Evolutionary conservation across 2,888 invertebrate genomes (phyloP).

Genomic region (Coleophora deauratella): DNA sequence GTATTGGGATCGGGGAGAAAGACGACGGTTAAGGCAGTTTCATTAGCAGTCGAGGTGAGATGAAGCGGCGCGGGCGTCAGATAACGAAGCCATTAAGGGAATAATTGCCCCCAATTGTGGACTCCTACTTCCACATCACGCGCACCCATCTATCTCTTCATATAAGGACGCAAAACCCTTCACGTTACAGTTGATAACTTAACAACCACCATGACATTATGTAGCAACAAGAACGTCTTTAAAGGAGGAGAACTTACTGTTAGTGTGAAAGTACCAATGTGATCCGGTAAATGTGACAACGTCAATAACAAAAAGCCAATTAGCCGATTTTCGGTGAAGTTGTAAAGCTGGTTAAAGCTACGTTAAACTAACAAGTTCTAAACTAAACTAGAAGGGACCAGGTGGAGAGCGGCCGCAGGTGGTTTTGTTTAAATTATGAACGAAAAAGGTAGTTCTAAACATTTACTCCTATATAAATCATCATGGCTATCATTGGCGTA

Average conservation of each 20-base stretch:
- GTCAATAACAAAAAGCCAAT: too few species aligned
- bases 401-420: conserved; percentile 12
- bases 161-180: conserved; percentile 20
- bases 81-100: conserved; percentile 55
- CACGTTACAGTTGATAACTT: conserved; percentile 7
- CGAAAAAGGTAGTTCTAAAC: too few species aligned
- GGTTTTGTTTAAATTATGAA: conserved; percentile 10
- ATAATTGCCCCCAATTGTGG: conserved; percentile 46
- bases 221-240: too few species aligned
- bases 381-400: conserved; percentile 5
- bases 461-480: too few species aligned
- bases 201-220: too few species aligned
- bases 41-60: conserved; percentile 48
- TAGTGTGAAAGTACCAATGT: too few species aligned
- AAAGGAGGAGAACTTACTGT: too few species aligned
- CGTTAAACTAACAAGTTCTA: conserved; percentile 1
- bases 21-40: conserved; percentile 30
- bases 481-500: too few species aligned
- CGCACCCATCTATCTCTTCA: conserved; percentile 24
- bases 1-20: conserved; percentile 33
- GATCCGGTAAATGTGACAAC: too few species aligned
- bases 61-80: conserved; percentile 36
- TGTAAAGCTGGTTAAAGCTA: conserved; percentile 4
- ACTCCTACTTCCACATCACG: conserved; percentile 12
- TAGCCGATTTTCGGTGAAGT: too few species aligned